Evolutionary conservation across 2,888 invertebrate genomes (phyloP), one percentile per base, ranked within the genome.

Genomic region (Melieria omissa): DNA sequence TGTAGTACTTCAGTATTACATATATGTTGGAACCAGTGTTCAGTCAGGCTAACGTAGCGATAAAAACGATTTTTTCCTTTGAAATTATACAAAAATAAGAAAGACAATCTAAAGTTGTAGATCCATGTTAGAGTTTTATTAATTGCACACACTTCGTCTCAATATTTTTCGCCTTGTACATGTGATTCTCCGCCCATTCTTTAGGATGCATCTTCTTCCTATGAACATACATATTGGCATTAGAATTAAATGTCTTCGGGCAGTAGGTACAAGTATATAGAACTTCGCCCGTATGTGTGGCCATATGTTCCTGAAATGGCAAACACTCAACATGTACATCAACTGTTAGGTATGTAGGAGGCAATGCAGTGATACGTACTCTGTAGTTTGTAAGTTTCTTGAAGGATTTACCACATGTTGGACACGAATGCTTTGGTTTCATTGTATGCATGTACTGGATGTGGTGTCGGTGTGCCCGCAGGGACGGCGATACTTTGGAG

Each of bases 371-470:
- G 29, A 8, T 12, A 7, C 12, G 54, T 55, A 69, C 69, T 7
- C 62, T 61, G 29, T 63, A 57, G n/a, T 69, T 63, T 9, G 52
- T 69, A 6, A 63, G 69, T 8, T 63, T 7, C 64, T 86, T 86
- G 60, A 86, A 86, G 4, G 83, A 83, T 71, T 86, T 86, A 5
- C 83, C 82, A 72, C 86, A 86, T 80, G 86, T 82, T 3, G 81
- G 81, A 64, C 86, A 86, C 49, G 82, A 82, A 68, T 86, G 83
- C 4, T 78, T 80, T 4, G 83, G 81, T 4, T 81, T 80, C 65
- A 81, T 80, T 6, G 80, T 80, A 67, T 85, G 85, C 41, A 82
- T 82, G 70, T 84, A 85, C 46, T 82, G 80, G n/a, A 85, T 78
- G 69, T 85, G 85, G 16, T 81, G 82, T 71, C 80, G 81, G 67